phyloP scores from a whole-genome alignment of 1,140 invertebrate genomes.

The honey bee (Apis mellifera) region Amel_HAv3.1 CM009941.2:15056501-15057000 shows the following conservation, averaged over 20 bases:
- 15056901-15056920: constrained; percentile 53
- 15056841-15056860: constrained; percentile 60
- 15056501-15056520: constrained; percentile 12
- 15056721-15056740: constrained; percentile 73
- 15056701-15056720: constrained; percentile 62
- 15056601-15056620: not conserved
- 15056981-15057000: constrained; percentile 57
- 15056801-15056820: constrained; percentile 65
- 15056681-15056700: constrained; percentile 35
- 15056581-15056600: not conserved
- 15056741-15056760: constrained; percentile 43
- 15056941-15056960: constrained; percentile 38
- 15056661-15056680: constrained; percentile 48
- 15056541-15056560: constrained; percentile 4
- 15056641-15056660: constrained; percentile 63
- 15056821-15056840: constrained; percentile 49
- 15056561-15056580: not conserved
- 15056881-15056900: constrained; percentile 64
- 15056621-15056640: constrained; percentile 55
- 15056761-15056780: constrained; percentile 28
- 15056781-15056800: constrained; percentile 65
- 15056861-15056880: constrained; percentile 51
- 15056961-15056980: constrained; percentile 45
- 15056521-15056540: constrained; percentile 11
- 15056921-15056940: constrained; percentile 58